phyloP scores from a whole-genome alignment of 2,888 invertebrate genomes.

The Capitulum mitella region DNA sequence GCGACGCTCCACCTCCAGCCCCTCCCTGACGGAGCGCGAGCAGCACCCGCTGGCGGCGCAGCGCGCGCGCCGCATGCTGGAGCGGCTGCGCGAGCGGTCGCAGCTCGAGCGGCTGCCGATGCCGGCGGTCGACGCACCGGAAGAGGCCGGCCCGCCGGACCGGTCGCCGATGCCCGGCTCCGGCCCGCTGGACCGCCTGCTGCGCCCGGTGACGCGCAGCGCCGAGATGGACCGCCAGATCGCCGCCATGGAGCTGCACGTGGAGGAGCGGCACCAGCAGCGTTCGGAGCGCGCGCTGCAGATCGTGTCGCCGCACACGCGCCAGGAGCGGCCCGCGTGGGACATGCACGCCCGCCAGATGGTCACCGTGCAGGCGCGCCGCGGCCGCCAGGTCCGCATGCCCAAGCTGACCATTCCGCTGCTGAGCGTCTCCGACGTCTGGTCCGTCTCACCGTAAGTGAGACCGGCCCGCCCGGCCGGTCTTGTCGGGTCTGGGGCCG shows the following conservation, averaged over 20 bases:
- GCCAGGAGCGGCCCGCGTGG: slow-evolving; percentile 28
- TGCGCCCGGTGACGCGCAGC: not conserved
- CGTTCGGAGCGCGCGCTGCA: not conserved
- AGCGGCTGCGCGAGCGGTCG: not conserved
- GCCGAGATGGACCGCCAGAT: not conserved
- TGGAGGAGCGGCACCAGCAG: not conserved
- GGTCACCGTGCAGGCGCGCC: slow-evolving; percentile 53
- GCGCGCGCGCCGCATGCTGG: not conserved
- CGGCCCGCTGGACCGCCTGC: not conserved
- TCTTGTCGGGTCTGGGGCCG: too few species aligned
- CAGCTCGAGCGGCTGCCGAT: slow-evolving; percentile 53
- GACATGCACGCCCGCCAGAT: slow-evolving; percentile 47
- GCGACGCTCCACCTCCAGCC: not conserved
- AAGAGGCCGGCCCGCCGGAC: slow-evolving; percentile 49
- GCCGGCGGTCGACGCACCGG: slow-evolving; percentile 53
- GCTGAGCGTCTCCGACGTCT: slow-evolving; percentile 40
- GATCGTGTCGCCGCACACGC: slow-evolving; percentile 17
- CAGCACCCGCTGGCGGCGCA: not conserved
- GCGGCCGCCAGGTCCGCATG: slow-evolving; percentile 64
- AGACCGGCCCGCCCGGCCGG: not conserved
- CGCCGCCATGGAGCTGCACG: slow-evolving; percentile 1
- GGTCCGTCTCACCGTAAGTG: not conserved
- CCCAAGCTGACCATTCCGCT: slow-evolving; percentile 63
- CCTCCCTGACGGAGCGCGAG: not conserved
- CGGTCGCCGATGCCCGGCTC: not conserved